Conservation (phyloP, 2,888 invertebrate genomes). For the Alcis repandata region DNA sequence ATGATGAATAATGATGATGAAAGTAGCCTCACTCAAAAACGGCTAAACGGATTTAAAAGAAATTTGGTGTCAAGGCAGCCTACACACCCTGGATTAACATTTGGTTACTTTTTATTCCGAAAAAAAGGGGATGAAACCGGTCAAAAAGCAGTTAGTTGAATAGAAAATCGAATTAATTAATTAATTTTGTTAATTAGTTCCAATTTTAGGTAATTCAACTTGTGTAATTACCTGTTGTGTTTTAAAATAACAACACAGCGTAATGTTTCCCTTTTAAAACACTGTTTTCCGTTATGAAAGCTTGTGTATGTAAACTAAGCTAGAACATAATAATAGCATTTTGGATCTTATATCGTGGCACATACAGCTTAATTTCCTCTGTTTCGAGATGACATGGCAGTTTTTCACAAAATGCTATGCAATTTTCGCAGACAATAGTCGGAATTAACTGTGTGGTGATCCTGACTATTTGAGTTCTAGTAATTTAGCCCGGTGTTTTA, state of each 20-base stretch:
- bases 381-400: slow-evolving; percentile 39
- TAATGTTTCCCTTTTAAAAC: slow-evolving; percentile 48
- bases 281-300: slow-evolving; percentile 47
- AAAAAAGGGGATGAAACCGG: neutral
- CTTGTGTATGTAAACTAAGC: slow-evolving; percentile 44
- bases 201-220: too few species aligned
- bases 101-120: neutral
- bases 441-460: slow-evolving; percentile 59
- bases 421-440: slow-evolving; percentile 64
- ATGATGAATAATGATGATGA: too few species aligned
- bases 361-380: slow-evolving; percentile 48
- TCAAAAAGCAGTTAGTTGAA: too few species aligned
- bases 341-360: slow-evolving; percentile 35
- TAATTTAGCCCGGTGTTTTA: slow-evolving; percentile 39
- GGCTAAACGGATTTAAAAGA: too few species aligned
- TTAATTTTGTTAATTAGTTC: too few species aligned
- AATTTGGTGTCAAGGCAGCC: too few species aligned
- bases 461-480: slow-evolving; percentile 49
- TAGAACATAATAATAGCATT: slow-evolving; percentile 30
- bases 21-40: too few species aligned
- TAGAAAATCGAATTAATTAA: too few species aligned
- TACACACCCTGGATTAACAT: too few species aligned
- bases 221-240: too few species aligned
- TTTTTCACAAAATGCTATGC: slow-evolving; percentile 58
- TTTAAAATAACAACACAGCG: slow-evolving; percentile 22